A percentile compares a stretch with the other conserved stretches of the same genome.
Evolutionary conservation across 2,888 invertebrate species (phyloP).

Genomic region (Branchipolynoe longqiensis): DNA sequence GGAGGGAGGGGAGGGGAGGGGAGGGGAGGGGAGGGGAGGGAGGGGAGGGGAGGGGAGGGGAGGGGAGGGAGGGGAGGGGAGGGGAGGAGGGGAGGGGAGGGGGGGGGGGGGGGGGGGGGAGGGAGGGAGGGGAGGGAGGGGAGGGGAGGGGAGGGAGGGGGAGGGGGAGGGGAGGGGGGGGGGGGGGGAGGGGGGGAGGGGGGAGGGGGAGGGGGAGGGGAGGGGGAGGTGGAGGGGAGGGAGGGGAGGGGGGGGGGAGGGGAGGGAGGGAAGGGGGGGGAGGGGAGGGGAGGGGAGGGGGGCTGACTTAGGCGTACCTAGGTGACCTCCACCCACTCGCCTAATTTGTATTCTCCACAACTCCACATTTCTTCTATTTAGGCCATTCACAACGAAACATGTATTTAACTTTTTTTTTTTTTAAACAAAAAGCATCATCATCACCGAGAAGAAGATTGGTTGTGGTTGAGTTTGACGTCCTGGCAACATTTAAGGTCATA

Average conservation of each 20-base stretch:
- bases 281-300: neutral
- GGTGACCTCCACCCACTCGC: neutral
- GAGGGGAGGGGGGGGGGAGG: neutral
- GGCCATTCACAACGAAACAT: neutral
- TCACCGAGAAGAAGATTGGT: no score
- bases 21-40: neutral
- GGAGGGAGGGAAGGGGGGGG: neutral
- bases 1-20: neutral
- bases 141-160: neutral
- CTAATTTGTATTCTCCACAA: neutral
- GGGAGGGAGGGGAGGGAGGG: neutral
- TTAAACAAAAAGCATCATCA: no score
- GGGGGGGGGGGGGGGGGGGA: neutral
- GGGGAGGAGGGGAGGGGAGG: neutral
- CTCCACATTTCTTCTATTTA: no score
- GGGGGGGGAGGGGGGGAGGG: constrained; percentile 13
- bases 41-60: neutral
- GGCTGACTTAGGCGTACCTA: neutral
- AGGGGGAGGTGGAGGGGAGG: neutral
- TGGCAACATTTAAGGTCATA: no score
- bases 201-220: neutral
- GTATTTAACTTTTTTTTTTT: neutral
- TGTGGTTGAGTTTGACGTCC: no score
- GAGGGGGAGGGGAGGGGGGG: neutral
- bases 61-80: neutral